Evolutionary conservation across 1,140 invertebrate species (phyloP).

Genomic region (Micrasema longulum): DNA sequence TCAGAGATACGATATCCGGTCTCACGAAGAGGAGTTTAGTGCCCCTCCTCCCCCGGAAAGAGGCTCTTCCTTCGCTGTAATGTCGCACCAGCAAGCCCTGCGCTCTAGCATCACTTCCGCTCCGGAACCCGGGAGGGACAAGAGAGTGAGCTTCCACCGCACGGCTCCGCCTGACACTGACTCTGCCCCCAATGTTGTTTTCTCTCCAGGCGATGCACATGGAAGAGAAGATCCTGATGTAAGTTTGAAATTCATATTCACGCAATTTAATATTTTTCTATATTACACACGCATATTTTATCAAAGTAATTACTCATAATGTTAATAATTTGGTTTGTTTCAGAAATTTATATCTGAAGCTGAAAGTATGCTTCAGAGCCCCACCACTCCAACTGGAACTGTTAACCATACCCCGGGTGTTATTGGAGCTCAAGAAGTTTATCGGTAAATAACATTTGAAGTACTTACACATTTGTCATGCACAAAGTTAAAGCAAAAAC

Average conservation of each 20-base stretch:
- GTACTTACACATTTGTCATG: not conserved
- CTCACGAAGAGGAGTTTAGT: slow-evolving; percentile 44
- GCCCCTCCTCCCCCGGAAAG: slow-evolving; percentile 81
- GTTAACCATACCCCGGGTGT: slow-evolving; percentile 84
- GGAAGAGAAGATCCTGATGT: slow-evolving; percentile 85
- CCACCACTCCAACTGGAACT: slow-evolving; percentile 73
- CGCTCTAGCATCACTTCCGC: slow-evolving; percentile 61
- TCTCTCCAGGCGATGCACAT: slow-evolving; percentile 39
- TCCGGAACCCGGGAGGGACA: slow-evolving; percentile 63
- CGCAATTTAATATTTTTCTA: too few relatives aligned
- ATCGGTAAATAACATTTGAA: slow-evolving; percentile 73
- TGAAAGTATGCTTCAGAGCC: slow-evolving; percentile 79
- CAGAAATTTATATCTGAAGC: slow-evolving; percentile 86
- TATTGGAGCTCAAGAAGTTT: slow-evolving; percentile 94
- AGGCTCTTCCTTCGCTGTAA: slow-evolving; percentile 84
- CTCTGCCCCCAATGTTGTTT: slow-evolving; percentile 51
- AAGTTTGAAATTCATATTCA: slow-evolving; percentile 62
- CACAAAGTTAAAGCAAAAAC: slow-evolving; percentile 15
- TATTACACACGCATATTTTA: too few relatives aligned
- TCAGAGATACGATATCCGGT: slow-evolving; percentile 41
- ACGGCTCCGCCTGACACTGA: slow-evolving; percentile 57
- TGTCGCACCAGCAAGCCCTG: slow-evolving; percentile 72
- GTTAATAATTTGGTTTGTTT: slow-evolving; percentile 53
- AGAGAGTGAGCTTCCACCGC: slow-evolving; percentile 82
- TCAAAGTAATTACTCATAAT: too few relatives aligned